Base-by-base conservation (phyloP, 2,113 vertebrate species). In the Ochotona princeps region DNA sequence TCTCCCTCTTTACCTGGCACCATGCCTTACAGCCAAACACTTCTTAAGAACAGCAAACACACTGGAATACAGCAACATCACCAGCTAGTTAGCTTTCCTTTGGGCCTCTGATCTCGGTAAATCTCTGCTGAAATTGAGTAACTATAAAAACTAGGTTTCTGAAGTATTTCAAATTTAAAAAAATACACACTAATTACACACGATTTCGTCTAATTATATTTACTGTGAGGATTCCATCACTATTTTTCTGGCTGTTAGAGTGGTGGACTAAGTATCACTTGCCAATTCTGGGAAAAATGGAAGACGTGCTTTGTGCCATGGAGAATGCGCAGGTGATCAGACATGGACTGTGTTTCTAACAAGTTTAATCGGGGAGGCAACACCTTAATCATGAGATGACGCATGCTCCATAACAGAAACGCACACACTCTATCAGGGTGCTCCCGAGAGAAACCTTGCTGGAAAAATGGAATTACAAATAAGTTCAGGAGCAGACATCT, bases 201-300 rank as follows among this genome's bases (percentile, higher is more conserved):
- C 51, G 66, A 38, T 73, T 95, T 95, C 73, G 79, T 85, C 30
- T 91, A 81, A 90, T 51, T 73, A 6, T 70, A 54, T 87, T 70
- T 75, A 73, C 32, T 82, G n/a, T 72, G 67, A 91, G 83, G 78
- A 92, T n/a, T 38, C 44, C 26, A 12, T 51, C 51, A 78, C 89
- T 26, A n/a, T 61, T 93, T 96, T 91, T 93, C 89, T 89, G 57
- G 44, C 17, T 69, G 44, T 78, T 87, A 89, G 82, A 93, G 65
- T 49, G n/a, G 2, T n/a, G 69, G 44, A 87, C 78, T 83, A 20
- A 87, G 69, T 9, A 60, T 44, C 66, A 94, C 76, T 65, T 81
- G 66, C 32, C 13, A 65, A 2, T 72, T 82, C 44, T 73, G 30
- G 74, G 26, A 47, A 72, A 57, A n/a, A 74, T n/a, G 54, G 10